A percentile compares a stretch with the other conserved stretches of the same genome.
Evolutionary conservation across 2,113 vertebrate genomes (phyloP).

Genomic region (Rhinichthys klamathensis): DNA sequence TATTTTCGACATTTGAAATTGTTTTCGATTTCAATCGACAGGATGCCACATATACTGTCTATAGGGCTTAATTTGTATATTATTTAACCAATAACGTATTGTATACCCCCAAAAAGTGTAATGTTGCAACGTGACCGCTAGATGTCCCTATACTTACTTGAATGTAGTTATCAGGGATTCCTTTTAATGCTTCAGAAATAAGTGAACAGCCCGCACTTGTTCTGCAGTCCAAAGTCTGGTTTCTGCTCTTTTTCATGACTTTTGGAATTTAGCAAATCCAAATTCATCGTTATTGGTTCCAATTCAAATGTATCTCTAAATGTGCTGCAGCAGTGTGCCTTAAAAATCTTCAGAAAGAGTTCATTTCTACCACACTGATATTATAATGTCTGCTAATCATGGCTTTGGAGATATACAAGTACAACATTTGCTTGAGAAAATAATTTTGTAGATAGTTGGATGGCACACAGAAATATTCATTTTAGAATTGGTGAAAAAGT

Average conservation of each 20-base stretch:
- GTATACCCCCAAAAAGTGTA: slow-evolving; percentile 11
- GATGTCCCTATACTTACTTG: slow-evolving; percentile 66
- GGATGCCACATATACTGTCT: neutral
- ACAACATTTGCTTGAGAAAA: neutral
- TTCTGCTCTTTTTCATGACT: neutral
- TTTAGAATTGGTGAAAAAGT: neutral
- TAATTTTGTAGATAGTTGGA: neutral
- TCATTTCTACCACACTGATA: neutral
- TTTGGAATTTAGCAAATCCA: neutral
- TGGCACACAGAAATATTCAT: neutral
- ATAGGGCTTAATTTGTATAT: neutral
- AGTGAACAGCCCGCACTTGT: neutral
- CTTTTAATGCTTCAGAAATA: neutral
- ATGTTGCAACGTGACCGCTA: slow-evolving; percentile 58
- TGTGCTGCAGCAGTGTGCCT: neutral
- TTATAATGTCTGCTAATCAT: neutral
- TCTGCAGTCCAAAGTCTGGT: neutral
- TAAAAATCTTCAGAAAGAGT: neutral
- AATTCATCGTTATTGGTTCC: neutral
- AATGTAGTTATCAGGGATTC: slow-evolving; percentile 31
- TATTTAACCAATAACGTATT: neutral
- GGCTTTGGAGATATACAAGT: neutral
- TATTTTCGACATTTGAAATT: too few relatives aligned
- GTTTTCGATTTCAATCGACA: neutral
- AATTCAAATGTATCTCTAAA: neutral